phyloP scores from a whole-genome alignment of 1,140 invertebrate genomes.

The Ceratosolen solmsi region DNA sequence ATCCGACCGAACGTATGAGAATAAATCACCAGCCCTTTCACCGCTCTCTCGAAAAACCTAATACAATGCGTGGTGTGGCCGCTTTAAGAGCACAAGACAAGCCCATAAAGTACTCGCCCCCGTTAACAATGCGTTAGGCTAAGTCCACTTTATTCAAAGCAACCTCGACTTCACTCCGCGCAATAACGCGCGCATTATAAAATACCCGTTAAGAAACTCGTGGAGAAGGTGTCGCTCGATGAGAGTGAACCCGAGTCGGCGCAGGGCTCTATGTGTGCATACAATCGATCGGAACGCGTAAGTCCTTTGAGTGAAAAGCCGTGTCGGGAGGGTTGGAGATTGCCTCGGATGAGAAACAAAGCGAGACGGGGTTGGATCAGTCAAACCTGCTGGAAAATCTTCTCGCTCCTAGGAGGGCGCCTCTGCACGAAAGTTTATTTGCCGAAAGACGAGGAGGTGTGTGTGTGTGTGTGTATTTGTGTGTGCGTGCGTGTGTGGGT shows the following conservation, averaged over 20 bases:
- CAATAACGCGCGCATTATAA: slow-evolving; percentile 19
- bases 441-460: slow-evolving; percentile 11
- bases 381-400: slow-evolving; percentile 42
- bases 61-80: not conserved
- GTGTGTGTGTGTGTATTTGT: not conserved
- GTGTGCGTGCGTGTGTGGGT: not conserved
- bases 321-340: not conserved
- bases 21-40: slow-evolving; percentile 21
- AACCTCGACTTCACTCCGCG: not conserved
- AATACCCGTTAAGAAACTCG: not conserved
- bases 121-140: not conserved
- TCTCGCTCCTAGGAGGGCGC: not conserved
- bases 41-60: not conserved
- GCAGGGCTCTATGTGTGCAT: not conserved
- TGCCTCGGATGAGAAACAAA: slow-evolving; percentile 10
- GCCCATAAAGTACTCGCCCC: slow-evolving; percentile 4
- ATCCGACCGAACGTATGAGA: not conserved
- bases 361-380: slow-evolving; percentile 10
- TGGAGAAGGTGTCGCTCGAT: not conserved
- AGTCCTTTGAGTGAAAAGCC: slow-evolving; percentile 40
- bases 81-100: slow-evolving; percentile 7
- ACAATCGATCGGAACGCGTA: not conserved
- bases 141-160: slow-evolving; percentile 42
- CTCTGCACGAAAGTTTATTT: slow-evolving; percentile 19
- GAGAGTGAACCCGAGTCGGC: not conserved